Conservation (phyloP, 2,888 invertebrate genomes). For the Hyalella azteca region DNA sequence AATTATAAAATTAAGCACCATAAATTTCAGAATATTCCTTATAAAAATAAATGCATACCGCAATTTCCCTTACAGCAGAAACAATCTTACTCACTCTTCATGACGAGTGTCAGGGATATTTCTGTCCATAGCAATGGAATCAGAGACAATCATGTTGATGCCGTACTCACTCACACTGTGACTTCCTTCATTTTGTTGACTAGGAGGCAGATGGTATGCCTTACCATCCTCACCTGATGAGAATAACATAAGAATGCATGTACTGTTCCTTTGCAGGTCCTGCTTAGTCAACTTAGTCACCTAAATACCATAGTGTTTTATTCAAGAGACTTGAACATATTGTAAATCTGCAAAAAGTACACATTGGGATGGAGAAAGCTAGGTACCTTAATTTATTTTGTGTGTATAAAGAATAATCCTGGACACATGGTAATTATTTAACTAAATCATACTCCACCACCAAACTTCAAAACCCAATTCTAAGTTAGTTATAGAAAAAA, state of each 20-base stretch:
- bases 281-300: not conserved
- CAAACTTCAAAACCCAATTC: constrained; percentile 67
- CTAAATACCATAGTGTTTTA: not conserved
- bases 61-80: too few relatives aligned
- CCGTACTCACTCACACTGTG: constrained; percentile 93
- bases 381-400: not conserved
- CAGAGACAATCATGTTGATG: constrained; percentile 96
- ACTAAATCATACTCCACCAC: not conserved
- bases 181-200: constrained; percentile 83
- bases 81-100: constrained; percentile 76
- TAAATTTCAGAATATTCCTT: too few relatives aligned
- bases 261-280: not conserved
- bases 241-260: not conserved
- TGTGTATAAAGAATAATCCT: not conserved
- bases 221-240: constrained; percentile 87
- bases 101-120: constrained; percentile 87
- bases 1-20: too few relatives aligned
- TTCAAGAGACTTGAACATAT: not conserved
- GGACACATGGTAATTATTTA: not conserved
- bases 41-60: too few relatives aligned
- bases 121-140: constrained; percentile 92
- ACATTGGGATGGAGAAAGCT: not conserved
- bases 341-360: not conserved
- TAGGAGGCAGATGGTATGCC: constrained; percentile 76
- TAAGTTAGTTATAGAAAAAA: constrained; percentile 75